Percentiles rank a stretch among this genome's conserved stretches.
phyloP scores from a whole-genome alignment of 2,797 vertebrate species.

The Selene dorsalis region DNA sequence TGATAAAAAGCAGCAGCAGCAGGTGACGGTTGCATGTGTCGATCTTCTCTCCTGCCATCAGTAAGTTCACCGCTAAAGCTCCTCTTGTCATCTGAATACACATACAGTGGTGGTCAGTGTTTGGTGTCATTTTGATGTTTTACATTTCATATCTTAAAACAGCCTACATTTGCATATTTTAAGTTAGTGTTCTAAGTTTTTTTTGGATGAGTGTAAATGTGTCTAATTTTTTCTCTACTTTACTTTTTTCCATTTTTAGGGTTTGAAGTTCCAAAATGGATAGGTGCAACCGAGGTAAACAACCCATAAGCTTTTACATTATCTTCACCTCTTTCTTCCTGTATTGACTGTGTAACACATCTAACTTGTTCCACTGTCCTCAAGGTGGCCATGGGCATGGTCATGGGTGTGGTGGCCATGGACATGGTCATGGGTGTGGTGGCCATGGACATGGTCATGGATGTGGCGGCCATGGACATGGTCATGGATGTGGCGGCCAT shows the following conservation, averaged over 20 bases:
- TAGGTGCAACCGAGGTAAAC: conserved; percentile 7
- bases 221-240: too few relatives aligned
- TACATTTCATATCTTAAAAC: background rate
- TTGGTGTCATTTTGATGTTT: background rate
- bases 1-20: conserved; percentile 49
- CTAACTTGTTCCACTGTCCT: conserved; percentile 1
- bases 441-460: background rate
- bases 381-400: rapidly evolving
- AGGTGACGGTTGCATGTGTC: background rate
- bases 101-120: background rate
- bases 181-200: background rate
- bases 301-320: background rate
- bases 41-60: conserved; percentile 14
- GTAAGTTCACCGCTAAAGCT: conserved; percentile 35
- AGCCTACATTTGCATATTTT: background rate
- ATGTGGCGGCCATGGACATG: background rate
- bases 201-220: background rate
- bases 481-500: background rate
- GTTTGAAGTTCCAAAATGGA: conserved; percentile 37
- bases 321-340: background rate
- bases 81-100: background rate
- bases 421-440: rapidly evolving
- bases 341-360: background rate
- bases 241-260: background rate
- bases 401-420: background rate